Percentiles rank a stretch among this genome's conserved stretches.
These are phyloP conservation scores for Elephantulus edwardii DNA, from an alignment of 2,113 vertebrate species.

Conservation along the genomic window DNA sequence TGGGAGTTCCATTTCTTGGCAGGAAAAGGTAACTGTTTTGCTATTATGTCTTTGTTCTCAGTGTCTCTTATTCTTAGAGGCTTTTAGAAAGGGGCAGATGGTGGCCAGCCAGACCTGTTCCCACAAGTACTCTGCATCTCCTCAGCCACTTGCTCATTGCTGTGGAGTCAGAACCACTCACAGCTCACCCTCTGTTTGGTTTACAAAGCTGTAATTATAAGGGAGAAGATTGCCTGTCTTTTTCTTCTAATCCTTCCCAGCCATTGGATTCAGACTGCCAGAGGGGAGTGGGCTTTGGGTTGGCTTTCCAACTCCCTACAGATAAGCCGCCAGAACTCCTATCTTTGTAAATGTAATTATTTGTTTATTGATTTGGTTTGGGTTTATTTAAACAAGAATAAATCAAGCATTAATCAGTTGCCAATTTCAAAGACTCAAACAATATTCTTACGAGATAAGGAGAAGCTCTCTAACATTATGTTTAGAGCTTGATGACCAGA, in stretches of 20 bases:
- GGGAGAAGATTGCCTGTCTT: too few relatives aligned
- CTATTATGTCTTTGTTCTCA: not conserved
- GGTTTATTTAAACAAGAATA: slow-evolving; percentile 29
- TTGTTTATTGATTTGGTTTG: not conserved
- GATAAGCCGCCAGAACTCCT: too few relatives aligned
- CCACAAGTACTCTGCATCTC: not conserved
- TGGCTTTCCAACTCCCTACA: too few relatives aligned
- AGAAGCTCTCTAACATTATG: not conserved
- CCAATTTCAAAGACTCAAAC: slow-evolving; percentile 46
- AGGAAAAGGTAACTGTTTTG: slow-evolving; percentile 29
- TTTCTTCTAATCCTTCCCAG: too few relatives aligned
- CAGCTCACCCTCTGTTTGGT: too few relatives aligned
- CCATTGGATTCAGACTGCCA: not conserved
- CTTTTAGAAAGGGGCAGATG: not conserved
- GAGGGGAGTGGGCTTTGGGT: not conserved
- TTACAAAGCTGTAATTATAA: too few relatives aligned
- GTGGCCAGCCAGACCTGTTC: not conserved
- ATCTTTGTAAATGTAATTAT: not conserved
- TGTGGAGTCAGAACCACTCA: too few relatives aligned
- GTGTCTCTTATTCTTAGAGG: not conserved
- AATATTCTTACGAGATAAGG: slow-evolving; percentile 11
- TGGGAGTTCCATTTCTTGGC: slow-evolving; percentile 32
- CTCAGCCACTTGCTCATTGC: too few relatives aligned
- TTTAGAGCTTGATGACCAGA: slow-evolving; percentile 20
- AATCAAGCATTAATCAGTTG: slow-evolving; percentile 41